Conservation (phyloP, 2,888 invertebrate species). For the Acholoe squamosa region DNA sequence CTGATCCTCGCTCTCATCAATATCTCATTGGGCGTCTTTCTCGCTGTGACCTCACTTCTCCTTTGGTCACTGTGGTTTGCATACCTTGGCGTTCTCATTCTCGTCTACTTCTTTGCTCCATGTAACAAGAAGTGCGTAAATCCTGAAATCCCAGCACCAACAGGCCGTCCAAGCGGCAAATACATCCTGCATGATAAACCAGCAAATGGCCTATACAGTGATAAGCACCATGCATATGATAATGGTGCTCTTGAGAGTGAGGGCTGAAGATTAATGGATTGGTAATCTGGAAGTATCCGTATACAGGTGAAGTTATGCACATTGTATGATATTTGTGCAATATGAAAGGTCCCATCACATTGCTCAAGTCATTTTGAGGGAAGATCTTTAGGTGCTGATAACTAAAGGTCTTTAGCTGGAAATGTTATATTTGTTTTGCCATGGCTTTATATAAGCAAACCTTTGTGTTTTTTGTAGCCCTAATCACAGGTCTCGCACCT, state of each 20-base stretch:
- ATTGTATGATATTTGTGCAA: too few relatives aligned
- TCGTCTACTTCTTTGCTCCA: conserved; percentile 67
- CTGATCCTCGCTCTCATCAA: conserved; percentile 71
- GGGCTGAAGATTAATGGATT: background rate
- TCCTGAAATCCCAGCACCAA: background rate
- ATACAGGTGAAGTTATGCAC: too few relatives aligned
- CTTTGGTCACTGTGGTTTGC: conserved; percentile 72
- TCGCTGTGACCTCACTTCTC: conserved; percentile 66
- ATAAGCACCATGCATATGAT: conserved; percentile 56
- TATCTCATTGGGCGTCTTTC: conserved; percentile 72
- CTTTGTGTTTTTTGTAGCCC: too few relatives aligned
- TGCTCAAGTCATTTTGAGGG: too few relatives aligned
- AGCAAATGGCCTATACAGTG: background rate
- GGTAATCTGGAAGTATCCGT: too few relatives aligned
- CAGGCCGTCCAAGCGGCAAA: background rate
- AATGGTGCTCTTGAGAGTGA: conserved; percentile 62
- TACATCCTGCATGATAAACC: conserved; percentile 51
- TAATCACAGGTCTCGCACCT: too few relatives aligned
- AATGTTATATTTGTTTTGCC: too few relatives aligned
- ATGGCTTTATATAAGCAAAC: too few relatives aligned
- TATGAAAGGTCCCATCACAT: too few relatives aligned
- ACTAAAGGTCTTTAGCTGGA: too few relatives aligned
- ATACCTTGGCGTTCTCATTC: conserved; percentile 70
- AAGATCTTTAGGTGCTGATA: too few relatives aligned
- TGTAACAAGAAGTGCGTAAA: conserved; percentile 48